Conservation (phyloP, 2,797 vertebrate genomes). For the Pipistrellus kuhlii region DNA sequence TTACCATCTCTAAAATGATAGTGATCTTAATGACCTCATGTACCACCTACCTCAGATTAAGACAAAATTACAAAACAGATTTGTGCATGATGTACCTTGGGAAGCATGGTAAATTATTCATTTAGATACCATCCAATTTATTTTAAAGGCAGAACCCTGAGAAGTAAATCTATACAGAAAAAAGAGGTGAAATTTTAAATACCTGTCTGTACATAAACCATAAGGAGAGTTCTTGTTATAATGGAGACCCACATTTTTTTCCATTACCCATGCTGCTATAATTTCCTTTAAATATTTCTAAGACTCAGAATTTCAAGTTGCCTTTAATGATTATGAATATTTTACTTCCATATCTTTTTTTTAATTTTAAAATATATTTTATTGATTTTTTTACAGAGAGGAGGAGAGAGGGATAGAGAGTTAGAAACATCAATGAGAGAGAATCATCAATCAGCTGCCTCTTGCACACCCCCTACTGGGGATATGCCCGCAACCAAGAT, state of each 20-base stretch:
- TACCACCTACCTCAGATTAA: not conserved
- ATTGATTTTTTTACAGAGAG: no score
- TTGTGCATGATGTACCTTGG: not conserved
- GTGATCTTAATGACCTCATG: no score
- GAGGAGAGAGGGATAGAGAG: no score
- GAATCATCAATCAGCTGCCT: no score
- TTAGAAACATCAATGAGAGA: no score
- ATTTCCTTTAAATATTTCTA: not conserved
- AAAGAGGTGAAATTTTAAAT: not conserved
- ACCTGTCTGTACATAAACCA: not conserved
- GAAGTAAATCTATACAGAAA: not conserved
- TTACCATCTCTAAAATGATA: not conserved
- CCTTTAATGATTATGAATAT: not conserved
- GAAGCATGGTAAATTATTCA: not conserved
- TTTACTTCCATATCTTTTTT: not conserved
- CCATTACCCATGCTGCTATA: not conserved
- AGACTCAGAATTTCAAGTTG: not conserved
- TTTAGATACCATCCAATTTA: not conserved
- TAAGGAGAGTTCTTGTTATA: not conserved
- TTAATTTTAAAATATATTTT: not conserved
- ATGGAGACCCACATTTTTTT: not conserved
- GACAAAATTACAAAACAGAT: not conserved
- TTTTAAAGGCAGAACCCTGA: not conserved
- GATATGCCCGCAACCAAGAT: no score
- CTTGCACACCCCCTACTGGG: no score